phyloP scores from a whole-genome alignment of 2,888 invertebrate species.

The Eupithecia abbreviata region DNA sequence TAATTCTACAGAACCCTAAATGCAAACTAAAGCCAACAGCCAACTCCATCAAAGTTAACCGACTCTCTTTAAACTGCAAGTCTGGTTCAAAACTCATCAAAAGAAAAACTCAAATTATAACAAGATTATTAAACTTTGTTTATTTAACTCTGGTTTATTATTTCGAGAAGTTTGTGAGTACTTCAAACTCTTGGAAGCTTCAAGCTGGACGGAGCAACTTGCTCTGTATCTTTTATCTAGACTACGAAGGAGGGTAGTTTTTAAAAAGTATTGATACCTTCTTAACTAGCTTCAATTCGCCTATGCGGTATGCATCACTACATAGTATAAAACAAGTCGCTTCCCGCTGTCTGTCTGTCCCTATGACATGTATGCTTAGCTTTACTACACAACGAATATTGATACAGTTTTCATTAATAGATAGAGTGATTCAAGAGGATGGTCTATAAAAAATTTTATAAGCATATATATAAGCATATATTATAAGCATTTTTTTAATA shows the following conservation, averaged over 20 bases:
- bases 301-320: no score
- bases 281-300: no score
- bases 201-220: neutral
- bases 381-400: no score
- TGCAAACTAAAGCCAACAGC: neutral
- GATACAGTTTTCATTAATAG: no score
- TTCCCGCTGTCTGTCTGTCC: no score
- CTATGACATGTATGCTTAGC: no score
- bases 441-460: no score
- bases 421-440: no score
- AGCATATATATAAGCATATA: no score
- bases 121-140: conserved; percentile 30
- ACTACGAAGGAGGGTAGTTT: neutral
- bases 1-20: neutral
- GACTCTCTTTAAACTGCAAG: conserved; percentile 22
- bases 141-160: conserved; percentile 13
- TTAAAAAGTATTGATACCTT: no score
- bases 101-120: conserved; percentile 34
- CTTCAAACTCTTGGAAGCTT: neutral
- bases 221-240: neutral
- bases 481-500: no score
- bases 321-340: no score
- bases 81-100: conserved; percentile 29
- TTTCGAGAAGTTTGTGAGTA: neutral
- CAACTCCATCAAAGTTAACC: conserved; percentile 30